These are phyloP conservation scores for Dermochelys coriacea DNA, from an alignment of 2,797 vertebrate species.

Conservation along the genomic window DNA sequence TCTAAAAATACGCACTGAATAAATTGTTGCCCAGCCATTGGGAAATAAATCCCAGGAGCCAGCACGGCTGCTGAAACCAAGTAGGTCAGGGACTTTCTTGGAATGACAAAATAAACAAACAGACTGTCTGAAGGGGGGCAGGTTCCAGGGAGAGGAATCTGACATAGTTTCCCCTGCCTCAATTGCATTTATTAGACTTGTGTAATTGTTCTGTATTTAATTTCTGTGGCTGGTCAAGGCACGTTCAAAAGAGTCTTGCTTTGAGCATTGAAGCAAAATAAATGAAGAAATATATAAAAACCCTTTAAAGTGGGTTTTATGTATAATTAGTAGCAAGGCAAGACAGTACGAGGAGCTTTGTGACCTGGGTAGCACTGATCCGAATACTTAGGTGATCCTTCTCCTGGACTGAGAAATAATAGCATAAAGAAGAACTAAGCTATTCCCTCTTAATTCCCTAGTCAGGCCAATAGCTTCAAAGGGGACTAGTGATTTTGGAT, in stretches of 20 bases:
- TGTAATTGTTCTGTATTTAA: background rate
- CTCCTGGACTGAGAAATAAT: background rate
- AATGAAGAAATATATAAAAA: background rate
- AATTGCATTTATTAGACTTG: background rate
- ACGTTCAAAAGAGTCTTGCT: background rate
- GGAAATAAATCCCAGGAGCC: background rate
- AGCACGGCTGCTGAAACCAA: background rate
- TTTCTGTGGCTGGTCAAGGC: background rate
- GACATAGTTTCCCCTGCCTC: too few species aligned
- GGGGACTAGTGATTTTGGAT: too few species aligned
- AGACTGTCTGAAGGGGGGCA: background rate
- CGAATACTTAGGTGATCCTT: background rate
- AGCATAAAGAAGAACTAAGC: background rate
- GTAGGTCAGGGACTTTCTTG: background rate
- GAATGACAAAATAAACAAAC: background rate
- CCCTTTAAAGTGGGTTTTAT: background rate
- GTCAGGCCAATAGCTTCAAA: background rate
- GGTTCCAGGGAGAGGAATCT: too few species aligned
- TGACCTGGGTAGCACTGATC: background rate
- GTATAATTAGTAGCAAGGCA: background rate
- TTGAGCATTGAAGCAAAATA: background rate
- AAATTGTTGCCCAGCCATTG: background rate
- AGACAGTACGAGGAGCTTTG: background rate
- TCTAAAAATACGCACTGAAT: background rate
- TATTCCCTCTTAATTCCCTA: background rate